Percentiles rank a stretch among this genome's conserved stretches.
Evolutionary conservation across 1,140 invertebrate genomes (phyloP).

Genomic region (Colletes latitarsis): DNA sequence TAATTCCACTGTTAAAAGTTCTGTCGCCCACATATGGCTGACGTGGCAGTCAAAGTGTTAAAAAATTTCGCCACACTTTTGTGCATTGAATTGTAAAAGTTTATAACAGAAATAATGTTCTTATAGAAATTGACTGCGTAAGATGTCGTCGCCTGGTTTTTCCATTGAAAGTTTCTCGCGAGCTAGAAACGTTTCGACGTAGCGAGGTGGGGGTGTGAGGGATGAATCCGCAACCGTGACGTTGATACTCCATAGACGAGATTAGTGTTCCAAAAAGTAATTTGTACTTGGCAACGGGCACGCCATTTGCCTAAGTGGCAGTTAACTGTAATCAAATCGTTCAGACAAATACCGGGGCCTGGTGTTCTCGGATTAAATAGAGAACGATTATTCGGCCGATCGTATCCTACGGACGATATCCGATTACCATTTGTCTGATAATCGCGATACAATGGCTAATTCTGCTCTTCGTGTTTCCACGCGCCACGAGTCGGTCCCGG

Average conservation of each 20-base stretch:
- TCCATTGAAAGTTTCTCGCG: no score
- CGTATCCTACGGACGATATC: slow-evolving; percentile 27
- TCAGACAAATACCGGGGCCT: neutral
- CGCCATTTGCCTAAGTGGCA: slow-evolving; percentile 29
- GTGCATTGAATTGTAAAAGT: no score
- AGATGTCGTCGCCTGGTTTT: no score
- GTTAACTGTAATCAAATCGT: slow-evolving; percentile 33
- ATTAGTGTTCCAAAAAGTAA: slow-evolving; percentile 20
- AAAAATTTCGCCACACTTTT: no score
- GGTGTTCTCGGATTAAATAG: slow-evolving; percentile 35
- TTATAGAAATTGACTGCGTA: no score
- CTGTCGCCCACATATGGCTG: no score
- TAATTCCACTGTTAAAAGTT: no score
- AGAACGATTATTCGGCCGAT: slow-evolving; percentile 34
- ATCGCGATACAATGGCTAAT: slow-evolving; percentile 44
- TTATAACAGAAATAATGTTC: no score
- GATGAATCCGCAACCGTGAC: neutral
- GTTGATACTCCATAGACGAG: neutral
- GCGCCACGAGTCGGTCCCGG: slow-evolving; percentile 5
- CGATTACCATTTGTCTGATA: slow-evolving; percentile 53
- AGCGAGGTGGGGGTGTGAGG: no score
- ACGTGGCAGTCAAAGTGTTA: no score
- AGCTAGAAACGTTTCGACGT: no score
- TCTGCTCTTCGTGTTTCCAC: slow-evolving; percentile 3
- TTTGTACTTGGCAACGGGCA: slow-evolving; percentile 1